phyloP scores from a whole-genome alignment of 2,888 invertebrate species.

The Galeopsomyia nigrocyanea region DNA sequence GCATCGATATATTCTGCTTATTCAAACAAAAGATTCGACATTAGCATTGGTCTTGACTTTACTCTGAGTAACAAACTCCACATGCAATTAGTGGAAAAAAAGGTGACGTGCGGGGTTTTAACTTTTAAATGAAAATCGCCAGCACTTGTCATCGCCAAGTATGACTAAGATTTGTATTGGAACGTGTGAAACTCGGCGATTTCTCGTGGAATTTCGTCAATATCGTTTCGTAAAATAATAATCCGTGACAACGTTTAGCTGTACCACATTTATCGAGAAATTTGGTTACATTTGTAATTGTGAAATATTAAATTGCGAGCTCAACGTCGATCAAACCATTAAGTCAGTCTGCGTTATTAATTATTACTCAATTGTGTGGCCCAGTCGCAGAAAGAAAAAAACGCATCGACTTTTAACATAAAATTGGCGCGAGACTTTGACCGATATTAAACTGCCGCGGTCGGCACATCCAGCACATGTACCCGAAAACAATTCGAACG shows the following conservation, averaged over 20 bases:
- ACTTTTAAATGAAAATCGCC: slow-evolving; percentile 18
- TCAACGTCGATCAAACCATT: too few relatives aligned
- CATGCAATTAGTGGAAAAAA: slow-evolving; percentile 20
- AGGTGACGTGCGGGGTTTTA: slow-evolving; percentile 1
- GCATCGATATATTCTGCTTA: too few relatives aligned
- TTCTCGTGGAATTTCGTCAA: slow-evolving; percentile 11
- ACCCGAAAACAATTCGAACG: slow-evolving; percentile 13
- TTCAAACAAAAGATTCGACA: background rate
- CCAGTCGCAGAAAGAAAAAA: too few relatives aligned
- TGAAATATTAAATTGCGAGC: too few relatives aligned
- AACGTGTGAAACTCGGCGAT: too few relatives aligned
- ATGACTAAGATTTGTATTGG: too few relatives aligned
- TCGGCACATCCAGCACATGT: slow-evolving; percentile 14
- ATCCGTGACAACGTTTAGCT: too few relatives aligned
- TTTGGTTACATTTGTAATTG: too few relatives aligned
- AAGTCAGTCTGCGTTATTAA: too few relatives aligned
- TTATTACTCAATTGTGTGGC: too few relatives aligned
- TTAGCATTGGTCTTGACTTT: background rate
- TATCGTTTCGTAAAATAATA: background rate
- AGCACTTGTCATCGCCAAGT: too few relatives aligned
- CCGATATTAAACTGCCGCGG: slow-evolving; percentile 17
- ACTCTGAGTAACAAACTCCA: slow-evolving; percentile 10
- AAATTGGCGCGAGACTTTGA: slow-evolving; percentile 1
- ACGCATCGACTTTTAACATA: slow-evolving; percentile 2
- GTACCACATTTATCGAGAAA: too few relatives aligned